Conservation (phyloP, 2,113 vertebrate genomes). For the Chrysemys picta region DNA sequence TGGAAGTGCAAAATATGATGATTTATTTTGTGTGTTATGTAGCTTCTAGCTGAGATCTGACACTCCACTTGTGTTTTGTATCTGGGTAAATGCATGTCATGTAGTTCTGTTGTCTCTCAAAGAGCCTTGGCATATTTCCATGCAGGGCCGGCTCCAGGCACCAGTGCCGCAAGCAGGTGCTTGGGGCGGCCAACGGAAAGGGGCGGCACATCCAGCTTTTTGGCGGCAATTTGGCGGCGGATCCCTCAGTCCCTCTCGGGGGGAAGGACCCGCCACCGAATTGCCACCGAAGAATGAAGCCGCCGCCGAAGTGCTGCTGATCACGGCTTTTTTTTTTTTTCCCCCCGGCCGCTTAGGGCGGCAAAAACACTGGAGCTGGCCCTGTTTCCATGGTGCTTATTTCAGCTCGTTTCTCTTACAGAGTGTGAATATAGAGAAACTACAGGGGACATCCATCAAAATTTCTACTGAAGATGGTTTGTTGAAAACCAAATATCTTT, state of each 20-base stretch:
- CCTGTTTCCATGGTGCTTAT: slow-evolving; percentile 43
- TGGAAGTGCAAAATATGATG: not conserved
- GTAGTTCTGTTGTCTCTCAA: slow-evolving; percentile 24
- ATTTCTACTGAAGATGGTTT: slow-evolving; percentile 89
- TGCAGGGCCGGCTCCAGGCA: not conserved
- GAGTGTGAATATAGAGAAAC: slow-evolving; percentile 90
- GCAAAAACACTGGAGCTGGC: too few relatives aligned
- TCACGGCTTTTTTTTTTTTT: too few relatives aligned
- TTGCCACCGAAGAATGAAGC: too few relatives aligned
- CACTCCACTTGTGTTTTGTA: not conserved
- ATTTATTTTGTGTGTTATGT: not conserved
- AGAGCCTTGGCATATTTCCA: slow-evolving; percentile 21
- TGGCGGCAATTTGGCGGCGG: too few relatives aligned
- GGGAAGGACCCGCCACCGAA: too few relatives aligned
- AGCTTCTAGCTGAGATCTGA: not conserved
- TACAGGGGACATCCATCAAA: slow-evolving; percentile 90
- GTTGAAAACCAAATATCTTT: slow-evolving; percentile 90
- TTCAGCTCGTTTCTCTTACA: slow-evolving; percentile 72
- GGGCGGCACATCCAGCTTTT: too few relatives aligned
- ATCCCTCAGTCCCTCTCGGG: too few relatives aligned
- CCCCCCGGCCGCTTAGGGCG: too few relatives aligned
- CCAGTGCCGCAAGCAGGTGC: too few relatives aligned
- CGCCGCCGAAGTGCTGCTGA: too few relatives aligned
- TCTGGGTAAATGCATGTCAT: not conserved
- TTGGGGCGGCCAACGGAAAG: too few relatives aligned